phyloP scores from a whole-genome alignment of 2,888 invertebrate species.

The Diplolepis rosae region DNA sequence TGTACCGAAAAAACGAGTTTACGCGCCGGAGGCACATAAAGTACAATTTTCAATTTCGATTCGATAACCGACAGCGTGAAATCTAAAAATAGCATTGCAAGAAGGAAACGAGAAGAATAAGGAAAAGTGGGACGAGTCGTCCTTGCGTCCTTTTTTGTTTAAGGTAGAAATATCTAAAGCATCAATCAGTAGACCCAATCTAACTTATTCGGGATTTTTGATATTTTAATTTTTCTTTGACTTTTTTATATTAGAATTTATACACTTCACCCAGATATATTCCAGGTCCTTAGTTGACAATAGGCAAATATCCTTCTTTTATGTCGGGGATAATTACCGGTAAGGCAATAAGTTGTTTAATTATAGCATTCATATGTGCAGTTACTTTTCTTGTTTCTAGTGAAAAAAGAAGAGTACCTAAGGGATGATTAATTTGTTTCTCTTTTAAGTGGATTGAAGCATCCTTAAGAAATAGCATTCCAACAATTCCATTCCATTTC shows the following conservation, averaged over 20 bases:
- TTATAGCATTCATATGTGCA: too few species aligned
- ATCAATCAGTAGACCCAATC: not conserved
- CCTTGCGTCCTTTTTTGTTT: not conserved
- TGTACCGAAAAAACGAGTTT: too few species aligned
- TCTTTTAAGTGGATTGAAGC: not conserved
- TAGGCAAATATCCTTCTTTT: not conserved
- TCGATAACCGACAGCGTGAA: too few species aligned
- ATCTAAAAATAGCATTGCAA: too few species aligned
- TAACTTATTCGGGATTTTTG: accelerated
- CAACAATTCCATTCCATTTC: not conserved
- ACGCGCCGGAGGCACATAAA: too few species aligned
- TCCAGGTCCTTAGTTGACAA: not conserved
- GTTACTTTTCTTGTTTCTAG: too few species aligned
- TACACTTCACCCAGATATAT: not conserved
- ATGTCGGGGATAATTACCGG: not conserved
- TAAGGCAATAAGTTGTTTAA: not conserved
- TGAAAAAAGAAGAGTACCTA: too few species aligned
- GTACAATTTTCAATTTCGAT: too few species aligned
- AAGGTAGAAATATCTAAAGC: not conserved
- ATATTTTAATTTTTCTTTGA: not conserved
- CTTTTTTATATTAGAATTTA: not conserved
- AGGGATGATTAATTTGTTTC: not conserved
- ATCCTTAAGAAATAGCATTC: not conserved
- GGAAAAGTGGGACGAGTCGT: too few species aligned
- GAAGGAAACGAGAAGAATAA: too few species aligned